Conservation (phyloP, 2,113 vertebrate genomes). For the Phasianus colchicus region DNA sequence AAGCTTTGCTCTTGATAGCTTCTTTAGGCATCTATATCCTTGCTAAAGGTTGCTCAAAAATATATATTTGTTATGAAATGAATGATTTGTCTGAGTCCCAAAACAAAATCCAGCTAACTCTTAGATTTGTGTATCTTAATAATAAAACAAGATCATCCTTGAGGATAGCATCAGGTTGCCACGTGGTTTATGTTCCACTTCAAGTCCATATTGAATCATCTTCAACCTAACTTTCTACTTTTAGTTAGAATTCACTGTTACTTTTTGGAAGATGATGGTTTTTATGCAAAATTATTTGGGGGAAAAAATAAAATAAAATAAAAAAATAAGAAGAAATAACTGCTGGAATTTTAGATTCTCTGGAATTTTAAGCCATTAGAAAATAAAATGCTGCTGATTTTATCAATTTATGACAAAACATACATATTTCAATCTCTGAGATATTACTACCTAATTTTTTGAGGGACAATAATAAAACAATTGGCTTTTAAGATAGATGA, state of each 20-base stretch:
- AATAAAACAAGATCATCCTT: conserved; percentile 9
- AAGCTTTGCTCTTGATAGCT: not conserved
- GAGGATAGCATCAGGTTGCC: not conserved
- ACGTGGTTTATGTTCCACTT: not conserved
- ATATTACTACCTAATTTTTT: not conserved
- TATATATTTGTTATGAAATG: conserved; percentile 13
- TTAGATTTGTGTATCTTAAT: not conserved
- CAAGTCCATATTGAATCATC: conserved; percentile 10
- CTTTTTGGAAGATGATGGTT: not conserved
- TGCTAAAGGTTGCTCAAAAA: conserved; percentile 7
- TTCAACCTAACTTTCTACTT: not conserved
- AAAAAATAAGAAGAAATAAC: not conserved
- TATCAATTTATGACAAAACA: not conserved
- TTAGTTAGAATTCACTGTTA: not conserved
- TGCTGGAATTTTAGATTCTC: not conserved
- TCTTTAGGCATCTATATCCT: not conserved
- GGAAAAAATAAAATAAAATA: not conserved
- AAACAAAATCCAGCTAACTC: not conserved
- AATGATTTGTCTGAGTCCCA: conserved; percentile 6
- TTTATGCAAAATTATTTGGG: not conserved
- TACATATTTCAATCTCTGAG: not conserved
- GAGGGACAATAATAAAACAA: not conserved
- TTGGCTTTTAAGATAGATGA: not conserved
- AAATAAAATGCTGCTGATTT: not conserved
- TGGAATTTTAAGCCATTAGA: not conserved